Percentiles rank a stretch among this genome's conserved stretches.
These are phyloP conservation scores for Ochropleura plecta DNA, from an alignment of 2,888 invertebrate genomes.

Conservation along the genomic window DNA sequence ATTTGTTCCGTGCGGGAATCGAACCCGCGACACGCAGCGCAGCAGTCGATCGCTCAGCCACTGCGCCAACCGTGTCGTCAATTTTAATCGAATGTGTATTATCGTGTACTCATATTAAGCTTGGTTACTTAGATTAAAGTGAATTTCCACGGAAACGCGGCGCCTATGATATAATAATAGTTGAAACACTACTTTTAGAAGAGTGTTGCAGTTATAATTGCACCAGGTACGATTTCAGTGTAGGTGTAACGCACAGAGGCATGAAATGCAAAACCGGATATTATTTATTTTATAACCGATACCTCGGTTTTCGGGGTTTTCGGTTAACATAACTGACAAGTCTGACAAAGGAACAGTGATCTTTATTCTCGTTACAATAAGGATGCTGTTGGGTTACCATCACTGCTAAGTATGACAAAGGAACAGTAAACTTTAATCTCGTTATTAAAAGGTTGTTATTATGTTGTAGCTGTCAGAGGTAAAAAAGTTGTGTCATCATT, in stretches of 20 bases:
- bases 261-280: neutral
- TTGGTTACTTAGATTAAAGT: neutral
- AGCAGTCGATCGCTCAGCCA: too few species aligned
- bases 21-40: too few species aligned
- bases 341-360: neutral
- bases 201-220: neutral
- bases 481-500: neutral
- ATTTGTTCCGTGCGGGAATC: too few species aligned
- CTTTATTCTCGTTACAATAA: neutral
- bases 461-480: neutral
- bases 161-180: neutral
- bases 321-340: too few species aligned
- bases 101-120: neutral
- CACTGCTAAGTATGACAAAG: neutral
- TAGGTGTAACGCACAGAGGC: neutral
- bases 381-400: neutral
- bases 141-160: neutral
- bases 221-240: neutral
- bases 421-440: neutral
- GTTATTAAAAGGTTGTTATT: neutral
- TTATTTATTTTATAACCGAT: neutral
- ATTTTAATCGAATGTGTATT: neutral
- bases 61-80: too few species aligned
- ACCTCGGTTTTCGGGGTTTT: too few species aligned
- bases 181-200: neutral